Base-by-base conservation (phyloP, 2,888 invertebrate genomes). In the Drosophila tanythrix region DNA sequence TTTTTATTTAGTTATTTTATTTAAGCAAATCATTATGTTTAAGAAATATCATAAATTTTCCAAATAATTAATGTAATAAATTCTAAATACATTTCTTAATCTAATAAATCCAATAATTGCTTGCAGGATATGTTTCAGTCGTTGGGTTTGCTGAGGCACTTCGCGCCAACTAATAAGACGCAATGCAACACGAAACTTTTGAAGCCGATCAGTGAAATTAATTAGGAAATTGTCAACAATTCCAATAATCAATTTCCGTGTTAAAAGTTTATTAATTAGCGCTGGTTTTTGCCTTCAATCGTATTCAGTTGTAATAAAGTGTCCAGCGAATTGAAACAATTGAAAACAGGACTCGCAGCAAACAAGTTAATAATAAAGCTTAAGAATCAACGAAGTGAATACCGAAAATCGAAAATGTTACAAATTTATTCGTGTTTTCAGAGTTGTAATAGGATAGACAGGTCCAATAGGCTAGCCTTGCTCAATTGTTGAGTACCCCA, bases 211-310 rank as follows among this genome's bases (percentile, higher is more conserved):
- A 15, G 35, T 31, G 1, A 46, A 38, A 53, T 63, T 80, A 50
- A 74, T 77, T 70, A 53, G 62, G n/a, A 31, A 40, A 52, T 48
- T 35, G 33, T 31, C 11, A 64, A 48, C 52, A 68, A 31, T 52
- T 55, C 46, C 57, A 61, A 48, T 46, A 51, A 58, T 67, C 61
- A 70, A 80, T 78, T 53, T 52, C 64, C 61, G 53, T 58, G 62
- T 70, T 46, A 55, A 75, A 78, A 80, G 70, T 78, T 78, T 65
- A 64, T 70, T 76, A 78, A 78, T 78, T 80, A 78, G 53, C 56
- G 64, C 38, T 29, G 21, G 6, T 61, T 78, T 36, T 33, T 48
- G 48, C 29, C 11, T 18, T 51, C 4, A 8, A 15, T 0, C 18
- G 25, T 33, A 18, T 58, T 63, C 29, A 52, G 31, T 48, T 61